Evolutionary conservation across 2,888 invertebrate species (phyloP), one percentile per base, ranked within the genome.

Genomic region (Hybos culiciformis): DNA sequence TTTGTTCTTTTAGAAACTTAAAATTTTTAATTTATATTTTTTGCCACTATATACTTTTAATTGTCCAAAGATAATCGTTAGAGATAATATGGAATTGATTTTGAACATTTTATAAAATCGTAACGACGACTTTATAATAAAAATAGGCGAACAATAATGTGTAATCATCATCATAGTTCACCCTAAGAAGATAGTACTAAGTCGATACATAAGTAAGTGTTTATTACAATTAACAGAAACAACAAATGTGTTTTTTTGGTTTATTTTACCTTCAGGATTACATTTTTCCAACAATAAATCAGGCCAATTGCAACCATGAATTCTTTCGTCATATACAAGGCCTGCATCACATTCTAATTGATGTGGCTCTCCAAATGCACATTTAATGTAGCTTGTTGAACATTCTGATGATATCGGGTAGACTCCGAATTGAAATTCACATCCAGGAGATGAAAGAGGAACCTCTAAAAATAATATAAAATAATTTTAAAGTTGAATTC

Each of bases 271-370:
- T 75, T 90, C 90, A 49, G 90, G 88, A 66, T 88, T 87, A 66
- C 92, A 92, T 61, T 74, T 78, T 44, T 88, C 86, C 49, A 84
- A 70, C 33, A 92, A 72, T 45, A 87, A 79, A 70, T 92, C 92
- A 7, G 92, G 91, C 92, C 92, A 92, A 65, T 91, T 90, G 73
- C 92, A 92, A 39, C 80, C 78, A 60, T 92, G 91, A 46, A 75
- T 86, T 53, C 83, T 78, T 40, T 85, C 82, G 55, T 92, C 90
- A 63, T 91, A 92, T 14, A 81, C 91, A 45, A 92, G 70, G 3
- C 92, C 92, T 1, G 87, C 78, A 41, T 85, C 86, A 65, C 91
- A 92, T 11, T 83, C 78, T 52, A 80, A 76, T 48, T 83, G 80
- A 51, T 80, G 73, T 0, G 88, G 83, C 45, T 83, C 75, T 0